phyloP scores from a whole-genome alignment of 2,888 invertebrate species.

The Tryphoninae sp. region DNA sequence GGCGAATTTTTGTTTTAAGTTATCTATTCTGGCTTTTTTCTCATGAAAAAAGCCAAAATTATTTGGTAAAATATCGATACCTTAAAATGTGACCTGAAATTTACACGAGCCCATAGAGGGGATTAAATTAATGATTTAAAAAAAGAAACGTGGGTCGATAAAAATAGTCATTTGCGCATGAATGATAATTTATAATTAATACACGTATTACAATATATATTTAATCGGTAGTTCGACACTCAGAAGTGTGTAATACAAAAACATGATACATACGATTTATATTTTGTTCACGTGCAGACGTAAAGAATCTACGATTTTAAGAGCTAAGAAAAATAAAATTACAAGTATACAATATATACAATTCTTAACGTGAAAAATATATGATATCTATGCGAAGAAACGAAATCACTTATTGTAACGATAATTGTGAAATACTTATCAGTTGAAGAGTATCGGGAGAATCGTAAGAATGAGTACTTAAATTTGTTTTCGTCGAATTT shows the following conservation, averaged over 20 bases:
- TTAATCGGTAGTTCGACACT: conserved; percentile 49
- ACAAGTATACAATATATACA: conserved; percentile 63
- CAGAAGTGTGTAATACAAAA: conserved; percentile 59
- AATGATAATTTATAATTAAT: conserved; percentile 52
- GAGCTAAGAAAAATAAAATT: conserved; percentile 46
- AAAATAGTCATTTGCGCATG: conserved; percentile 38
- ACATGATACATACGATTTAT: conserved; percentile 12
- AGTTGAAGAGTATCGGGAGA: conserved; percentile 41
- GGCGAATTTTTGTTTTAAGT: too few relatives aligned
- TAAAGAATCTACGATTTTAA: conserved; percentile 24
- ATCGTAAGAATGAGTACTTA: conserved; percentile 20
- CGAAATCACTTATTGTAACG: conserved; percentile 20
- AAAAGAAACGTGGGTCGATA: not conserved
- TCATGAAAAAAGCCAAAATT: too few relatives aligned
- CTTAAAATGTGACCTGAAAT: too few relatives aligned
- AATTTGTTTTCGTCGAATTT: conserved; percentile 27
- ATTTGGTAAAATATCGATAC: too few relatives aligned
- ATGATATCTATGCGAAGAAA: conserved; percentile 40
- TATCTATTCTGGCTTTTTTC: too few relatives aligned
- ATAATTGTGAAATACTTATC: conserved; percentile 42
- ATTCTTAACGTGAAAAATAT: conserved; percentile 54
- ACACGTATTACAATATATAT: conserved; percentile 49
- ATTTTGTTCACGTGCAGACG: conserved; percentile 32
- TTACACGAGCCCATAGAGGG: too few relatives aligned
- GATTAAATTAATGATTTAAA: not conserved